Evolutionary conservation across 2,797 vertebrate species (phyloP).

Genomic region (Mormyrops attenuatus): DNA sequence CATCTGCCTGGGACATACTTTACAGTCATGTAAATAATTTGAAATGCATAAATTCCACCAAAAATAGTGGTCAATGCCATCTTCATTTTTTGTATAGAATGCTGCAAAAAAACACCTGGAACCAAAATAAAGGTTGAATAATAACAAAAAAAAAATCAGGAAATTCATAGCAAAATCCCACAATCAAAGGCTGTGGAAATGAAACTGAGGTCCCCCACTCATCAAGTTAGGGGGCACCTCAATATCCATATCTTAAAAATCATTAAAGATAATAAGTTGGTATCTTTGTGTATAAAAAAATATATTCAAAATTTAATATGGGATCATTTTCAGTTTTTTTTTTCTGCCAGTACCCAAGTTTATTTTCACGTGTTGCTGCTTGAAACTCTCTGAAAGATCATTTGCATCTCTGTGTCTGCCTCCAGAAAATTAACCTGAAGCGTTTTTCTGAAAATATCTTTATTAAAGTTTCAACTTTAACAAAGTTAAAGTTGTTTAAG

Average conservation of each 20-base stretch:
- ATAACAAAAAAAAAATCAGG: not conserved
- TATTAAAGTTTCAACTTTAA: not conserved
- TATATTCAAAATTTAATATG: not conserved
- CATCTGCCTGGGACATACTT: no score
- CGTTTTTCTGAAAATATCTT: not conserved
- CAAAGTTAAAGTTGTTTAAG: no score
- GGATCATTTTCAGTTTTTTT: not conserved
- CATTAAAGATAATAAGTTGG: not conserved
- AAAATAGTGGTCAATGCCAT: no score
- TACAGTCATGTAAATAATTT: no score
- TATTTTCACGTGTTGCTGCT: not conserved
- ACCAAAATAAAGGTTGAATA: no score
- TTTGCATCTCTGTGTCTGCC: not conserved
- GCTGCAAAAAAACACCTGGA: no score
- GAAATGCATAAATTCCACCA: no score
- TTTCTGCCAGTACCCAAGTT: not conserved
- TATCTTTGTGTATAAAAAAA: not conserved
- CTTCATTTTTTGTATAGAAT: no score
- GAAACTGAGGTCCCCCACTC: not conserved
- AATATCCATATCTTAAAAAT: not conserved
- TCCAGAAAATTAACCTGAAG: not conserved
- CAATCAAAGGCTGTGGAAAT: not conserved
- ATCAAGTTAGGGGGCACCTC: not conserved
- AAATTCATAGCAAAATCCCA: not conserved
- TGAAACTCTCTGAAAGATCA: not conserved